Percentiles rank a stretch among this genome's conserved stretches.
These are phyloP conservation scores for Aspidiotus rigidus DNA, from an alignment of 2,888 invertebrate species.

Conservation along the genomic window DNA sequence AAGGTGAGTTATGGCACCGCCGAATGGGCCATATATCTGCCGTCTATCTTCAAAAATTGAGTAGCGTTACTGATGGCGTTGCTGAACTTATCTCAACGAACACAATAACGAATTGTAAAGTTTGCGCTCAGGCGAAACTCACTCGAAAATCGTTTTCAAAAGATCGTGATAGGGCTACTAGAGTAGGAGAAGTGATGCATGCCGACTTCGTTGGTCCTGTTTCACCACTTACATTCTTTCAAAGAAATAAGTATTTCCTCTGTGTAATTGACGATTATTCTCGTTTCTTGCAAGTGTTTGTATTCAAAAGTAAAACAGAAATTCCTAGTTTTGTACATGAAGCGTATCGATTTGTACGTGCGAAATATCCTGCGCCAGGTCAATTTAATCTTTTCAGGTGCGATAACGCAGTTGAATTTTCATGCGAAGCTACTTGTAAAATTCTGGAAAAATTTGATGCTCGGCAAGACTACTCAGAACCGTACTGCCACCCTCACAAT, in stretches of 20 bases:
- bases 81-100: neutral
- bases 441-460: neutral
- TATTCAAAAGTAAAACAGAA: neutral
- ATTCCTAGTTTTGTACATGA: neutral
- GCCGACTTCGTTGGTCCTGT: constrained; percentile 8
- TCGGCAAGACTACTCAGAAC: neutral
- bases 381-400: neutral
- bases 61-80: neutral
- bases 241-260: neutral
- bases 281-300: neutral
- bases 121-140: constrained; percentile 8
- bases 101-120: neutral
- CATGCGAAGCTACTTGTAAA: neutral
- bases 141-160: neutral
- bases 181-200: constrained; percentile 4
- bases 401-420: neutral
- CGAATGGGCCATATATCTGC: neutral
- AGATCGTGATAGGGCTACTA: constrained; percentile 2
- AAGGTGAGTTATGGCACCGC: constrained; percentile 5
- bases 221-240: neutral
- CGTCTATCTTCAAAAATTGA: constrained; percentile 5
- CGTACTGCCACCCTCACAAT: neutral
- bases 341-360: neutral
- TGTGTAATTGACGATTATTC: constrained; percentile 5
- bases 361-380: constrained; percentile 6